phyloP scores from a whole-genome alignment of 2,113 vertebrate species.

The Otis tarda region DNA sequence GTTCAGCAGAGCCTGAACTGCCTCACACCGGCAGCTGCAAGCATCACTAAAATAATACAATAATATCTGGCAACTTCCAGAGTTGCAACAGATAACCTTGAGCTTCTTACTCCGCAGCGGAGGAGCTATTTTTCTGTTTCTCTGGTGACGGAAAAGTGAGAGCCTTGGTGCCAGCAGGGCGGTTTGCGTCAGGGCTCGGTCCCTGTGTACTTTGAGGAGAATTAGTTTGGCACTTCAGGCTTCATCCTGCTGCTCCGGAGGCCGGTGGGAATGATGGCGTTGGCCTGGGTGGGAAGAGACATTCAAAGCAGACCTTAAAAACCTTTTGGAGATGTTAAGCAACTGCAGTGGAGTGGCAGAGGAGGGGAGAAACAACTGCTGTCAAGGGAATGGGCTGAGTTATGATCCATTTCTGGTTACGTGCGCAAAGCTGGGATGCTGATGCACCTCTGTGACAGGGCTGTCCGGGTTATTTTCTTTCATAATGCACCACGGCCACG shows the following conservation, averaged over 20 bases:
- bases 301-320: constrained; percentile 5
- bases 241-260: neutral
- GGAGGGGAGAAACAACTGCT: neutral
- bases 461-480: neutral
- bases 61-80: neutral
- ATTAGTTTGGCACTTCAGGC: constrained; percentile 3
- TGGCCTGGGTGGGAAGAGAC: neutral
- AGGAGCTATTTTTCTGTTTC: neutral
- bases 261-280: neutral
- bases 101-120: neutral
- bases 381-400: neutral
- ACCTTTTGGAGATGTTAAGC: neutral
- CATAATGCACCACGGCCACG: fast-evolving
- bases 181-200: neutral
- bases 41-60: neutral
- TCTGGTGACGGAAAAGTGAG: neutral
- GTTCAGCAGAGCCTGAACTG: neutral
- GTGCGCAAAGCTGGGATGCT: neutral
- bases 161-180: neutral
- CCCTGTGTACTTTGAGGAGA: neutral
- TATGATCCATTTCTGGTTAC: neutral
- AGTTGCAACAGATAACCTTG: neutral
- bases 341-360: neutral
- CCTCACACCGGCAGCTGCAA: neutral
- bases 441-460: neutral